These are phyloP conservation scores for Drosophila punjabiensis DNA, from an alignment of 1,140 invertebrate species.

Conservation along the genomic window DNA sequence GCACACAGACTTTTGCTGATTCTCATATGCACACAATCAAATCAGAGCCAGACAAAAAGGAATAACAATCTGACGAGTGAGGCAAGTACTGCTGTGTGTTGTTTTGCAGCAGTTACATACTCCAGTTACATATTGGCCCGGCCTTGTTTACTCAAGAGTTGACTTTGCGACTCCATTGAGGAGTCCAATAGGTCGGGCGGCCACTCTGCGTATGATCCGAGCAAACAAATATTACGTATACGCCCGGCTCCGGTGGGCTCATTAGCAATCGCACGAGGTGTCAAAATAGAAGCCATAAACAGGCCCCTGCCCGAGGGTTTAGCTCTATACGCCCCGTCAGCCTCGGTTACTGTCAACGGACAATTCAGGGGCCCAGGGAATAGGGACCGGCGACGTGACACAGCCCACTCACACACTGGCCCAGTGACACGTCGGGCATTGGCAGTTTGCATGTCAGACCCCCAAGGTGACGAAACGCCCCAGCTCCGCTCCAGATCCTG, in stretches of 20 bases:
- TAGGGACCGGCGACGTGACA: conserved; percentile 8
- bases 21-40: conserved; percentile 39
- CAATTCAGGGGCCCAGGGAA: conserved; percentile 20
- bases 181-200: background rate
- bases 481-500: background rate
- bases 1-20: background rate
- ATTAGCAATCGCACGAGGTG: conserved; percentile 61
- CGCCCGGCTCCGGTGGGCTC: conserved; percentile 28
- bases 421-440: conserved; percentile 18
- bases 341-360: conserved; percentile 54
- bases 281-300: conserved; percentile 39
- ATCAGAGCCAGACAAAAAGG: conserved; percentile 38
- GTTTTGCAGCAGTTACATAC: conserved; percentile 19
- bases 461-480: conserved; percentile 59
- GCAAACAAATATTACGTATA: conserved; percentile 47
- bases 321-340: conserved; percentile 13
- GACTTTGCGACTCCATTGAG: conserved; percentile 46
- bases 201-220: conserved; percentile 16
- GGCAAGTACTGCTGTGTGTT: conserved; percentile 30
- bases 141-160: conserved; percentile 34
- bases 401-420: conserved; percentile 4
- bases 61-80: conserved; percentile 42
- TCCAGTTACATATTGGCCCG: conserved; percentile 37
- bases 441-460: conserved; percentile 58
- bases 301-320: conserved; percentile 4